These are phyloP conservation scores for Ophion slaviceki DNA, from an alignment of 2,888 invertebrate species.

Conservation along the genomic window DNA sequence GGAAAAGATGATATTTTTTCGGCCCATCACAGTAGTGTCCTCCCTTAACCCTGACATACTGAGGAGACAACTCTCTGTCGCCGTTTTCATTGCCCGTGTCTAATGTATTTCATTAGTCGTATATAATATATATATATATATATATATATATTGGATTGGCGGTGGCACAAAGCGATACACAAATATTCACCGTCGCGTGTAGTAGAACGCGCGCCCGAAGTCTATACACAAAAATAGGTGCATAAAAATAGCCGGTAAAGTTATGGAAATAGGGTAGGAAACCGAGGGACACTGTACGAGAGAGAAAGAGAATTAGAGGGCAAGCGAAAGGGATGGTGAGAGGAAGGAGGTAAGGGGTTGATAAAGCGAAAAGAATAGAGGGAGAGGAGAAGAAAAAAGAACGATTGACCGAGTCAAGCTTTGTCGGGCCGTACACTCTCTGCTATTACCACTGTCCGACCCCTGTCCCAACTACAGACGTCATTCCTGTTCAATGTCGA, in stretches of 20 bases:
- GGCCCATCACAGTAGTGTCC: too few relatives aligned
- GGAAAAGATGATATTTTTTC: too few relatives aligned
- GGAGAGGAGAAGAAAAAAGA: conserved; percentile 12
- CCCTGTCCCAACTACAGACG: conserved; percentile 17
- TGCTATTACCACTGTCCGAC: conserved; percentile 8
- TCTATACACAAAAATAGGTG: conserved; percentile 30
- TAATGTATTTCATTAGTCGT: background rate
- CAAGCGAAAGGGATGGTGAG: background rate
- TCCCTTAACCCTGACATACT: too few relatives aligned
- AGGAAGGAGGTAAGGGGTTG: too few relatives aligned
- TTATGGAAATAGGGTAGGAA: conserved; percentile 55
- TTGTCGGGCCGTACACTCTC: conserved; percentile 11
- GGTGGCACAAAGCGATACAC: background rate
- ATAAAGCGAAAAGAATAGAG: background rate
- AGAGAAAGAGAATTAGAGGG: background rate
- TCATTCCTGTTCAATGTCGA: conserved; percentile 35
- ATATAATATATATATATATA: background rate
- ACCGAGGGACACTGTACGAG: conserved; percentile 6
- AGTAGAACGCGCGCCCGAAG: conserved; percentile 46
- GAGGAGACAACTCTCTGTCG: too few relatives aligned
- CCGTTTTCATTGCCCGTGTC: too few relatives aligned
- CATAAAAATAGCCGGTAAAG: conserved; percentile 52
- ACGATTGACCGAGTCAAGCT: conserved; percentile 27
- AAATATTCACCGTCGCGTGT: conserved; percentile 6
- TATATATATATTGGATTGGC: background rate